A percentile compares a stretch with the other conserved stretches of the same genome.
Conservation (phyloP, 2,797 vertebrate genomes). For the Avahi laniger region DNA sequence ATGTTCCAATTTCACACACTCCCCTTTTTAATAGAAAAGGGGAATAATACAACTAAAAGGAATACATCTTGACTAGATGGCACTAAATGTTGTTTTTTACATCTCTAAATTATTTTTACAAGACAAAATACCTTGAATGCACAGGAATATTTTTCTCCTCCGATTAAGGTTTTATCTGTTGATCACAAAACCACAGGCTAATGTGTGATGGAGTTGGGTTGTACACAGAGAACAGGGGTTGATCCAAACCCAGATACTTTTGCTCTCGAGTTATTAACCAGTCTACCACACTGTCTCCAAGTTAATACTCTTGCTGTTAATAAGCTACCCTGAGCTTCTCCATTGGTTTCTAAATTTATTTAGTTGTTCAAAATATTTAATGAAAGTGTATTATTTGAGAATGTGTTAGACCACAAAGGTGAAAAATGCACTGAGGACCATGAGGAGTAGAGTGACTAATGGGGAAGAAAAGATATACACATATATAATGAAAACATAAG, state of each 20-base stretch:
- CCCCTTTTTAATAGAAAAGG: not conserved
- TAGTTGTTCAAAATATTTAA: not conserved
- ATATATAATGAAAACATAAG: not conserved
- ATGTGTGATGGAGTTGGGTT: not conserved
- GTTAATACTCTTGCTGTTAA: not conserved
- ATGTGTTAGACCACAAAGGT: not conserved
- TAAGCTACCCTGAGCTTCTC: not conserved
- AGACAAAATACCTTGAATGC: slow-evolving; percentile 14
- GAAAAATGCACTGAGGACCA: not conserved
- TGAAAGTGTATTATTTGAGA: not conserved
- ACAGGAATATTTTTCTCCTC: not conserved
- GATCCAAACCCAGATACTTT: not conserved
- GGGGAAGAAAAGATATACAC: not conserved
- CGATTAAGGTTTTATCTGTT: not conserved
- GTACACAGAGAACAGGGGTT: not conserved
- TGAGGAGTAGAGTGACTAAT: not conserved
- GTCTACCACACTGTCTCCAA: not conserved
- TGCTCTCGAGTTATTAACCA: not conserved
- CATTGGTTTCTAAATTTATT: not conserved
- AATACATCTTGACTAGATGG: not conserved
- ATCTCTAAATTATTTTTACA: not conserved
- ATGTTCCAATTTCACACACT: not conserved
- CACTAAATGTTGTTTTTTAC: not conserved
- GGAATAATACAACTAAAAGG: not conserved
- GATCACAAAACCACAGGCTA: not conserved